A percentile compares a stretch with the other conserved stretches of the same genome.
These are phyloP conservation scores for Genyomyrus donnyi DNA, from an alignment of 2,113 vertebrate species.

Conservation along the genomic window DNA sequence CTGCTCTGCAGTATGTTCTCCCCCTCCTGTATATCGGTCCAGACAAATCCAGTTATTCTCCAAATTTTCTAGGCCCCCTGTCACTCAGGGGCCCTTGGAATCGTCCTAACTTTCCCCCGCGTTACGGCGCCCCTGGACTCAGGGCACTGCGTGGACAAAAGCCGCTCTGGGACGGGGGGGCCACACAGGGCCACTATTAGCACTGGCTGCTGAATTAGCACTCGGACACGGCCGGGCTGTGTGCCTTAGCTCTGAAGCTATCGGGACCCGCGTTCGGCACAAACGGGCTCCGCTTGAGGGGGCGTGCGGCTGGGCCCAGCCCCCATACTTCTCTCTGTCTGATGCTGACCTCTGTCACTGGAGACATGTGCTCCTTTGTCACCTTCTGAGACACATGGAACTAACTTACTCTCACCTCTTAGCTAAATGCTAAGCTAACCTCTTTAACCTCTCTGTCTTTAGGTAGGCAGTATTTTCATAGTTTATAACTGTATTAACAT, in stretches of 20 bases:
- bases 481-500: background rate
- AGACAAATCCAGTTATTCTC: too few species aligned
- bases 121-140: constrained; percentile 17
- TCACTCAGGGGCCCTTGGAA: too few species aligned
- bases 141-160: constrained; percentile 55
- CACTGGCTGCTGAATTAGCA: constrained; percentile 46
- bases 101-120: too few species aligned
- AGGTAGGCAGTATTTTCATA: background rate
- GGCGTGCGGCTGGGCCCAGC: background rate
- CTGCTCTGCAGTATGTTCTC: background rate
- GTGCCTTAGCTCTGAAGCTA: constrained; percentile 25
- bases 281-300: background rate
- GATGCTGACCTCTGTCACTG: background rate
- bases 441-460: background rate
- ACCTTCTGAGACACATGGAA: background rate
- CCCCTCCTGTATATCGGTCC: background rate
- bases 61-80: too few species aligned
- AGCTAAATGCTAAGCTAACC: background rate
- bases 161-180: constrained; percentile 48
- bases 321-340: background rate
- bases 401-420: background rate
- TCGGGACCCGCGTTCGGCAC: background rate
- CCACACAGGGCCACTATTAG: constrained; percentile 54
- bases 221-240: constrained; percentile 48
- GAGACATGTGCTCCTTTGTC: background rate